Evolutionary conservation across 2,888 invertebrate species (phyloP), one percentile per base, ranked within the genome.

Genomic region (Agriopis marginaria): DNA sequence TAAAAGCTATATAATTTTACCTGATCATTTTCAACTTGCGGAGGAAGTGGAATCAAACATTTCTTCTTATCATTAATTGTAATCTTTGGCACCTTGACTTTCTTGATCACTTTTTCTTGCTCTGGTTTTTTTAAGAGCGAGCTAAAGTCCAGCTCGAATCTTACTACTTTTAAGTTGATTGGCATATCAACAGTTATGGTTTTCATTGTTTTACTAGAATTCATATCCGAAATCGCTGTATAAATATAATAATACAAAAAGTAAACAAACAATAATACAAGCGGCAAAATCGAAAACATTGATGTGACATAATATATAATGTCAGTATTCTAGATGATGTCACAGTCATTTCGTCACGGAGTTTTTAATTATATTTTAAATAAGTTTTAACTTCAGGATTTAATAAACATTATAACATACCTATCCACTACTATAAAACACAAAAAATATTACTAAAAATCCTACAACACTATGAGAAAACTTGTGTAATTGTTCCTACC

Each of bases 121-220:
- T 73, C 80, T 23, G 84, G 79, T 12, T 81, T 83, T 70, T 85
- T 82, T 65, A 78, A 75, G 1, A 91, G 77, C 3, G 83, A 77
- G 40, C 88, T 83, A 63, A 93, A 92, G 74, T 94, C 91, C 63
- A 94, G 75, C 79, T 93, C 92, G 68, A 89, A 92, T 69, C 86
- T 86, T 53, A 94, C 89, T 4, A 94, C 92, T 86, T 88, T 93
- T 63, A 94, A 85, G 82, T 94, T 94, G 71, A 93, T 91, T 1
- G 92, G 89, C 73, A 90, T 86, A 42, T 86, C 82, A 56, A 87
- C 84, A 77, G 84, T 86, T 73, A 92, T 89, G 49, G 93, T 92
- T 83, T 91, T 86, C 93, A 93, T 93, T 76, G 63, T 72, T 66
- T 42, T 10, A 60, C 40, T 54, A 14, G 23, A 68, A 60, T 64